Evolutionary conservation across 2,113 vertebrate species (phyloP).

Genomic region (Podarcis raffonei): DNA sequence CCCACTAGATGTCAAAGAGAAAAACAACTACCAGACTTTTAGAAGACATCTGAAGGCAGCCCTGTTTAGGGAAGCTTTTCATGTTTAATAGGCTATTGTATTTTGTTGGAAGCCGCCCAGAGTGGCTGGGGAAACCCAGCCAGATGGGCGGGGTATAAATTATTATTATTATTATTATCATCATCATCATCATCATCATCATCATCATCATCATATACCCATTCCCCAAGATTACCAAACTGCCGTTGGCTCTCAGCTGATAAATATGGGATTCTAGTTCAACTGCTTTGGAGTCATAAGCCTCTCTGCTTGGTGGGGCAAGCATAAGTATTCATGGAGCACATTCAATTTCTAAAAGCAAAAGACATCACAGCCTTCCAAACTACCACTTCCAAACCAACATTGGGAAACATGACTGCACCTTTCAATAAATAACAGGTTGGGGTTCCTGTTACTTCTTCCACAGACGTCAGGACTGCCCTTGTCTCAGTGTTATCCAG

Average conservation of each 20-base stretch:
- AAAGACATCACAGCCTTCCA: not conserved
- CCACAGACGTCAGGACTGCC: not conserved
- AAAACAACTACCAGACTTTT: no score
- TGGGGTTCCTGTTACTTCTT: not conserved
- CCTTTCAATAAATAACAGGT: no score
- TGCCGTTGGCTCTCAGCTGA: constrained; percentile 29
- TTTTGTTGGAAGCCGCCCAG: no score
- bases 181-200: fast-evolving
- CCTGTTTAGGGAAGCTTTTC: no score
- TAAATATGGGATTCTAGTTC: constrained; percentile 46
- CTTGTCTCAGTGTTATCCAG: not conserved
- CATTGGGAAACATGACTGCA: not conserved
- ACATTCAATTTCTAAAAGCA: constrained; percentile 45
- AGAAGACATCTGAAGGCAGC: no score
- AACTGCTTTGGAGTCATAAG: constrained; percentile 59
- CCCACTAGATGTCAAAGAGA: no score
- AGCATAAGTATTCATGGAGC: constrained; percentile 9
- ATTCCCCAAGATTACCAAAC: constrained; percentile 21
- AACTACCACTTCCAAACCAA: no score
- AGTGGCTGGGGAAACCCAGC: no score
- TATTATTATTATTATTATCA: fast-evolving
- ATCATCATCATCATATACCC: no score
- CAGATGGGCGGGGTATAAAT: no score
- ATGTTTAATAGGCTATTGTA: no score
- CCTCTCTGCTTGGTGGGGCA: constrained; percentile 40